phyloP scores from a whole-genome alignment of 2,797 vertebrate species.

The Phrynocephalus guinanensis region DNA sequence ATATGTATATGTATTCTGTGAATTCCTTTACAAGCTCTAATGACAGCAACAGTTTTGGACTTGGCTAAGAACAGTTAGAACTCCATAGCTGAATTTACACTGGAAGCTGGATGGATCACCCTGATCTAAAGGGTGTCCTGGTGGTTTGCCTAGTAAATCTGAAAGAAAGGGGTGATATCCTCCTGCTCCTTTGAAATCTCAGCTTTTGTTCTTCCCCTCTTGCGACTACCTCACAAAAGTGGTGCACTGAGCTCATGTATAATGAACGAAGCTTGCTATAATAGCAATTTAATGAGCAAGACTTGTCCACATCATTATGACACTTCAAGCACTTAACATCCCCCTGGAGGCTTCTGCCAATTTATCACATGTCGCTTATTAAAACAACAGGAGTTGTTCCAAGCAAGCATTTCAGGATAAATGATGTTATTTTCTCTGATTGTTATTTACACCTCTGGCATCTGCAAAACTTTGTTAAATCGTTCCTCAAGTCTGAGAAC shows the following conservation, averaged over 20 bases:
- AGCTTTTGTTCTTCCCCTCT: neutral
- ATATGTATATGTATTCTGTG: too few relatives aligned
- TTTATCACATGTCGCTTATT: constrained; percentile 57
- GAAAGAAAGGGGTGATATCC: neutral
- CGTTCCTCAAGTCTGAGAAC: constrained; percentile 28
- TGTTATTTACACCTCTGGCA: constrained; percentile 62
- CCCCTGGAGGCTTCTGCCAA: constrained; percentile 45
- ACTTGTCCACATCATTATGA: constrained; percentile 17
- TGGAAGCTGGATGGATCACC: neutral
- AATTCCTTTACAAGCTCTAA: too few relatives aligned
- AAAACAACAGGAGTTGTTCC: constrained; percentile 48
- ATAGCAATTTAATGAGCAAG: constrained; percentile 37
- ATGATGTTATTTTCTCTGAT: constrained; percentile 50
- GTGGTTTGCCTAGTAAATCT: neutral
- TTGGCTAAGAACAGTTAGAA: neutral
- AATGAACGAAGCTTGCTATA: constrained; percentile 19
- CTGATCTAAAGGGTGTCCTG: neutral
- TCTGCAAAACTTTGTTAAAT: constrained; percentile 18
- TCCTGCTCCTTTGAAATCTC: neutral
- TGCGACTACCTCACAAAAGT: neutral
- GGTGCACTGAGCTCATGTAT: neutral
- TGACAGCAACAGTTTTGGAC: neutral
- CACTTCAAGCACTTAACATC: constrained; percentile 45
- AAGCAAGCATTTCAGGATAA: constrained; percentile 53
- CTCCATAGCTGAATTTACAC: neutral